phyloP scores from a whole-genome alignment of 2,113 vertebrate genomes.

The Petrocephalus microphthalmus region DNA sequence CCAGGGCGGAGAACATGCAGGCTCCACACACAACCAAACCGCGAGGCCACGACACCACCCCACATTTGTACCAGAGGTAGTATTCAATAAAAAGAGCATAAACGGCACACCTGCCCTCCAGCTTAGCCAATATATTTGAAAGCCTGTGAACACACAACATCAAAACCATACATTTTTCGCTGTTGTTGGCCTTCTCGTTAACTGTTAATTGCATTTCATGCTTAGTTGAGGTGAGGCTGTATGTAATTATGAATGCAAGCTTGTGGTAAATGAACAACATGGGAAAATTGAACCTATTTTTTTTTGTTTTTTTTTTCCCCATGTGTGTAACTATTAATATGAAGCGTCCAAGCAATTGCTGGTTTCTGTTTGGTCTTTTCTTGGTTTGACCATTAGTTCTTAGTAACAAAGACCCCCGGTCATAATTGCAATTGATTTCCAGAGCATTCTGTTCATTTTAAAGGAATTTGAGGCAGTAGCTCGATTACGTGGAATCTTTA shows the following conservation, averaged over 20 bases:
- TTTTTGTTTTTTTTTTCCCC: background rate
- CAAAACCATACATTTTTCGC: background rate
- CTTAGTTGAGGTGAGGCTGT: background rate
- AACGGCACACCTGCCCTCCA: background rate
- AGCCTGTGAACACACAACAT: background rate
- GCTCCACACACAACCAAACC: background rate
- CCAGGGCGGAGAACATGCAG: background rate
- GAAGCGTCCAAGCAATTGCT: background rate
- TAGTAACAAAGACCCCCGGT: background rate
- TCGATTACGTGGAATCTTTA: background rate
- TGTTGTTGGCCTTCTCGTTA: background rate
- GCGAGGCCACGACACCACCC: background rate
- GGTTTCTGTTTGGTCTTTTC: background rate
- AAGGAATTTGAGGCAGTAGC: background rate
- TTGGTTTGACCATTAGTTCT: background rate
- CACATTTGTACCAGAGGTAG: background rate
- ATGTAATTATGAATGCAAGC: background rate
- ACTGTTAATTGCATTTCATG: background rate
- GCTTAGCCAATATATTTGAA: conserved; percentile 3
- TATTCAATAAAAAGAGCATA: too few relatives aligned
- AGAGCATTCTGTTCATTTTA: background rate
- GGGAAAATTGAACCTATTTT: background rate
- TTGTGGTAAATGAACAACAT: background rate
- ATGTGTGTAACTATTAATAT: background rate
- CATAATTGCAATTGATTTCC: background rate